Base-by-base conservation (phyloP, 2,888 invertebrate genomes). In the Troides oblongomaculatus region DNA sequence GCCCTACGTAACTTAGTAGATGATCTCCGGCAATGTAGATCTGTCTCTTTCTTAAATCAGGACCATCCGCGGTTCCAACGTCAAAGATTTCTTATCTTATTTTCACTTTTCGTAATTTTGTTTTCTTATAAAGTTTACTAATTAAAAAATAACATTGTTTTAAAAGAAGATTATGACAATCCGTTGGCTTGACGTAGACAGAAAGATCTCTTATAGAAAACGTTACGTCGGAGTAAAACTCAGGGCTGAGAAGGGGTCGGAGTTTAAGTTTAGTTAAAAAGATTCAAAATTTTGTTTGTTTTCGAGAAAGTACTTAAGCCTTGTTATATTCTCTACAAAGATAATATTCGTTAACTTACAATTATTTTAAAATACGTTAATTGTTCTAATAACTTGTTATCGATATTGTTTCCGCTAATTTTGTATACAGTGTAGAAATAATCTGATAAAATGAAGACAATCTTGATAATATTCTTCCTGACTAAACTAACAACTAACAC, bases 111-210 rank as follows among this genome's bases (percentile, higher is more conserved):
- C 53, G 18, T 18, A 53, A 3, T 53, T 10, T 83, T 83, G 82
- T 84, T 82, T 81, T 50, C 18, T 85, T 84, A 80, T 78, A 80
- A 85, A 86, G 79, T 82, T 83, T 83, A 84, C 86, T 85, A 86
- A 88, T 87, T 87, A 86, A 86, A 86, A 50, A 81, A 81, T 79
- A 80, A 82, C 84, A 84, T 87, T 87, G 85, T 86, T 86, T 85
- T 82, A 77, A 75, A 79, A 78, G 79, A 79, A 81, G 85, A 88
- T 89, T 87, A 88, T 84, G 82, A 84, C 84, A 81, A 84, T 81
- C 82, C 79, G 80, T 71, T 80, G 77, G 80, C 77, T 84, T 84
- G 86, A 84, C 79, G 79, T 75, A 78, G 80, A 85, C 81, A 84
- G 85, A 86, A 88, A 87, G 83, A 84, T 84, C 82, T 81, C 69